These are phyloP conservation scores for Drosophila mayaguana DNA, from an alignment of 2,888 invertebrate species.

Conservation along the genomic window DNA sequence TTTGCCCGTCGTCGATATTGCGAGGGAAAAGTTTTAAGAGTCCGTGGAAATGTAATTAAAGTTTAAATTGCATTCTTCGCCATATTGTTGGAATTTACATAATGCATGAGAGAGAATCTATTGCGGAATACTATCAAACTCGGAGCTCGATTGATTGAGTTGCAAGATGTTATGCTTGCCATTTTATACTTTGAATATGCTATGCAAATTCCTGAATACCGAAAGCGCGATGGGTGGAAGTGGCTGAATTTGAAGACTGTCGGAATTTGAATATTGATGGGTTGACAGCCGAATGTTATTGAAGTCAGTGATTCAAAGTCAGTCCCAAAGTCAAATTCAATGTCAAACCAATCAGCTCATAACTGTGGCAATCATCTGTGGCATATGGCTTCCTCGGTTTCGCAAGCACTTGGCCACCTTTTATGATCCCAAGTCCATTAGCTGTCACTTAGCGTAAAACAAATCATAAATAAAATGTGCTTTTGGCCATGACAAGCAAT, in stretches of 20 bases:
- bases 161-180: slow-evolving; percentile 1
- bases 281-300: slow-evolving; percentile 12
- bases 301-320: slow-evolving; percentile 36
- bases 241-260: slow-evolving; percentile 8
- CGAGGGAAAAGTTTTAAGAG: slow-evolving; percentile 35
- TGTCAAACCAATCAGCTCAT: slow-evolving; percentile 51
- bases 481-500: slow-evolving; percentile 38
- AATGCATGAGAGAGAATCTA: slow-evolving; percentile 55
- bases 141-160: slow-evolving; percentile 35
- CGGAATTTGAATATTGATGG: slow-evolving; percentile 11
- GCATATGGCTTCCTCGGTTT: slow-evolving; percentile 53
- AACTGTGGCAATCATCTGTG: slow-evolving; percentile 40
- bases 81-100: slow-evolving; percentile 52
- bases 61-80: slow-evolving; percentile 65
- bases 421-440: slow-evolving; percentile 66
- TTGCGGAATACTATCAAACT: slow-evolving; percentile 28
- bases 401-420: slow-evolving; percentile 51
- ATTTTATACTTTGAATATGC: slow-evolving; percentile 10
- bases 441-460: slow-evolving; percentile 67
- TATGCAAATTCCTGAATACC: slow-evolving; percentile 7
- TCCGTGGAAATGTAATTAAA: slow-evolving; percentile 70
- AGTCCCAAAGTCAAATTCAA: slow-evolving; percentile 42
- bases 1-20: slow-evolving; percentile 7
- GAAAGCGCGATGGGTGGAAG: not conserved
- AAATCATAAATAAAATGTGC: slow-evolving; percentile 66